Base-by-base conservation (phyloP, 2,113 vertebrate genomes). In the Odontesthes bonariensis region DNA sequence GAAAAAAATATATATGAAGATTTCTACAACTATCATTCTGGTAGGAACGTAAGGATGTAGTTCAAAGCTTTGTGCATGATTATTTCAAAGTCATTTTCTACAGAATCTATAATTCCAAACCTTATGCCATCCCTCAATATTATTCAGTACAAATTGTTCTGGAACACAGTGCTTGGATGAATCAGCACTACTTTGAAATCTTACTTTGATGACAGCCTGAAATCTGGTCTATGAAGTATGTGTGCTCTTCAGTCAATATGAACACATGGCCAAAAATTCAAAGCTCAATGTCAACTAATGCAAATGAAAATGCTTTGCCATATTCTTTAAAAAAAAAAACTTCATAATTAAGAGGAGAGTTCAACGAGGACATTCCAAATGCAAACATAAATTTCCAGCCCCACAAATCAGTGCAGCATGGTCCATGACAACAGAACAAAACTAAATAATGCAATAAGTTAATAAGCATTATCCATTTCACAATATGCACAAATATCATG, bases 401-500 rank as follows among this genome's bases (percentile, higher is more conserved):
- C 78, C 92, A 94, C 92, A 77, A 55, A 60, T 90, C 79, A 92
- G 92, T 93, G 91, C 92, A 94, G 93, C 92, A 70, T 92, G 92
- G 93, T 94, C 93, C 60, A 66, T 67, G 56, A 90, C 77, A 85
- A 77, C 27, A 89, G 31, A 86, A 90, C 73, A 85, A 72, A 87
- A 92, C 69, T 86, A 71, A 79, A 73, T 83, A 77, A 92, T 94
- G 92, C 88, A 94, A 94, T 95, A 95, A 94, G 93, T 95, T 95
- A 94, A 92, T 91, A 91, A 86, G 89, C 88, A 91, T 78, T 82
- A 89, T 90, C 78, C 77, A 89, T 82, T 89, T 93, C 89, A 93
- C 91, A 93, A 92, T 83, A 93, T 94, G 92, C 92, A 94, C 93
- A 94, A 94, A 94, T 94, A 94, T 94, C 93, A 94, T 93, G 94